Evolutionary conservation across 2,113 vertebrate genomes (phyloP).

Genomic region (Mesoclemmys tuberculata): DNA sequence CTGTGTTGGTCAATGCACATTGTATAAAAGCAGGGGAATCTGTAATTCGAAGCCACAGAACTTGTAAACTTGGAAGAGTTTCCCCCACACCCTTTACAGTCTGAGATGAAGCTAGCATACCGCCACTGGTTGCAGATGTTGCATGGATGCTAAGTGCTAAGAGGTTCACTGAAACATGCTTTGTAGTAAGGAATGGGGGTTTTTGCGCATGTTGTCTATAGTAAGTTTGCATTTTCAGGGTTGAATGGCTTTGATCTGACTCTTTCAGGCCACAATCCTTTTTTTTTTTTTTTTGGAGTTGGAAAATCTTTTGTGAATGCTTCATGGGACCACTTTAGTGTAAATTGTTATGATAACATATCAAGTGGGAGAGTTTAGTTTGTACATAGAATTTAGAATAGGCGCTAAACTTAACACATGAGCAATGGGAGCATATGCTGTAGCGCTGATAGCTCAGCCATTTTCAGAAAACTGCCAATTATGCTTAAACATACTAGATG

Average conservation of each 20-base stretch:
- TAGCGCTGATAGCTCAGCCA: background rate
- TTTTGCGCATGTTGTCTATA: background rate
- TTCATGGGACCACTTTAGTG: background rate
- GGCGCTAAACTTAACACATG: background rate
- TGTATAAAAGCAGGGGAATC: background rate
- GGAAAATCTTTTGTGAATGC: background rate
- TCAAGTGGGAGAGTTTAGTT: background rate
- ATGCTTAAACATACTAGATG: background rate
- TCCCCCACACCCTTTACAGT: background rate
- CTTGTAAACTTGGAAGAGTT: background rate
- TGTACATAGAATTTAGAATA: background rate
- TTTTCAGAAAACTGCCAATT: background rate
- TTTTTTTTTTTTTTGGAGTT: background rate
- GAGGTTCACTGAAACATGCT: background rate
- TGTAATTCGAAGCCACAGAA: background rate
- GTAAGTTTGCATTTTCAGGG: background rate
- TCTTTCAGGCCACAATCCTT: background rate
- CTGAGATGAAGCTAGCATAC: background rate
- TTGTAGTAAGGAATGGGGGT: background rate
- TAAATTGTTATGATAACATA: background rate
- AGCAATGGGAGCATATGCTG: fast-evolving
- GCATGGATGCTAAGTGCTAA: background rate
- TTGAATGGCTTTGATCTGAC: background rate
- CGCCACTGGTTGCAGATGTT: background rate
- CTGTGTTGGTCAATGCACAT: background rate